A percentile compares a stretch with the other conserved stretches of the same genome.
Evolutionary conservation across 2,888 invertebrate species (phyloP).

Genomic region (Parnassius glacialis): DNA sequence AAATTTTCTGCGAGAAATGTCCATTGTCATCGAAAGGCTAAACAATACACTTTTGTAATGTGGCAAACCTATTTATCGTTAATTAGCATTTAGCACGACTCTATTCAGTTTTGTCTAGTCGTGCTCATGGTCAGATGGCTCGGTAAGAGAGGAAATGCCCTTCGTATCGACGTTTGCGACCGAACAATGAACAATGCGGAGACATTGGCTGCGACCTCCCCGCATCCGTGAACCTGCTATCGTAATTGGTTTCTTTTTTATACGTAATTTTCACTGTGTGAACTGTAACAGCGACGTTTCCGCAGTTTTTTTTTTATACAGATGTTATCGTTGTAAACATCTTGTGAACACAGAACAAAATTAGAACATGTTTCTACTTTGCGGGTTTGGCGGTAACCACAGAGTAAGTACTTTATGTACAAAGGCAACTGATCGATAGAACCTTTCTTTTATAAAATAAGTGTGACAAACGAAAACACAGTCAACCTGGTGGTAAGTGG

Average conservation of each 20-base stretch:
- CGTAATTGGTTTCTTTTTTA: conserved; percentile 24
- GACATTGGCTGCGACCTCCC: conserved; percentile 63
- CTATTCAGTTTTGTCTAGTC: conserved; percentile 28
- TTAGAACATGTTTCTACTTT: too few relatives aligned
- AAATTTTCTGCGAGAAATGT: neutral
- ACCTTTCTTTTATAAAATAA: too few relatives aligned
- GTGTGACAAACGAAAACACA: too few relatives aligned
- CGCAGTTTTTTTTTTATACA: neutral
- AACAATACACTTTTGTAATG: conserved; percentile 5
- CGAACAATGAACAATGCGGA: conserved; percentile 70
- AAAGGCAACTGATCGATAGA: too few relatives aligned
- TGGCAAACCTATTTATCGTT: conserved; percentile 15
- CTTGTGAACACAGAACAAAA: too few relatives aligned
- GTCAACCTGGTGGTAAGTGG: too few relatives aligned
- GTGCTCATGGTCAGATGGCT: conserved; percentile 55
- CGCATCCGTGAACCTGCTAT: conserved; percentile 55
- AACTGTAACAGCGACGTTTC: neutral
- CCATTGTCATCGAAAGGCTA: conserved; percentile 3
- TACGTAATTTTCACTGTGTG: neutral
- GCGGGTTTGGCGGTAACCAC: too few relatives aligned
- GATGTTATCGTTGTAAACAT: too few relatives aligned
- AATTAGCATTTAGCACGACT: conserved; percentile 21
- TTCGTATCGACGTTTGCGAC: conserved; percentile 50
- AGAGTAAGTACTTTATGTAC: too few relatives aligned
- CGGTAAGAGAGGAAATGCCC: conserved; percentile 68